Evolutionary conservation across 2,113 vertebrate species (phyloP).

Genomic region (Nyctibius bracteatus): DNA sequence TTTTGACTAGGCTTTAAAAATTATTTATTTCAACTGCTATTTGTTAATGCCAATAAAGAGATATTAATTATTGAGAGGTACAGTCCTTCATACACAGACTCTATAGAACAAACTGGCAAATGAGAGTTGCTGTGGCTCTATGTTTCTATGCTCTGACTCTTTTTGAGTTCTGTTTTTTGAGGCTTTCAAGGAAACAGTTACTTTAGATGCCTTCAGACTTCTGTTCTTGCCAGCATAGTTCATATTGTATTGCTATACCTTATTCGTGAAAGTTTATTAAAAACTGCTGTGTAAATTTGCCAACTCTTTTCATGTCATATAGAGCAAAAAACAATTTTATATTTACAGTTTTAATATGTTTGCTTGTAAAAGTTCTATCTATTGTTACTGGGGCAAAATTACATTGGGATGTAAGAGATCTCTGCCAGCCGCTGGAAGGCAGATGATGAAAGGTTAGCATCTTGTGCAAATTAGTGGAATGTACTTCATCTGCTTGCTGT

Average conservation of each 20-base stretch:
- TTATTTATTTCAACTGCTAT: neutral
- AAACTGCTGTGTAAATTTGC: neutral
- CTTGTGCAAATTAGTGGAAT: neutral
- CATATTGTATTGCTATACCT: neutral
- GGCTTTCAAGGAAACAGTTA: neutral
- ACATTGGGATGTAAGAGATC: neutral
- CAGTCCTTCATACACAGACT: neutral
- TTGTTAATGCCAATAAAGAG: neutral
- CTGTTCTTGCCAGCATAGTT: neutral
- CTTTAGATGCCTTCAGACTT: neutral
- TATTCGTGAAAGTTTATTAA: neutral
- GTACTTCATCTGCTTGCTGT: slow-evolving; percentile 11
- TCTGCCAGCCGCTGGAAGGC: neutral
- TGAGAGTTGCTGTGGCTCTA: neutral
- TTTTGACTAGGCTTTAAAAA: neutral
- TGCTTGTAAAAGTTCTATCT: neutral
- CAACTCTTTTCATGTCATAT: neutral
- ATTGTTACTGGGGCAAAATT: neutral
- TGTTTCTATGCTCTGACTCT: neutral
- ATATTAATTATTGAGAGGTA: neutral
- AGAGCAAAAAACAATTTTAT: neutral
- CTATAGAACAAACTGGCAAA: neutral
- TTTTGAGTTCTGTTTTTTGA: neutral
- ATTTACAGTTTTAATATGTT: neutral
- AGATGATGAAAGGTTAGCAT: neutral